Conservation (phyloP, 2,888 invertebrate genomes). For the Philereme vetulata region DNA sequence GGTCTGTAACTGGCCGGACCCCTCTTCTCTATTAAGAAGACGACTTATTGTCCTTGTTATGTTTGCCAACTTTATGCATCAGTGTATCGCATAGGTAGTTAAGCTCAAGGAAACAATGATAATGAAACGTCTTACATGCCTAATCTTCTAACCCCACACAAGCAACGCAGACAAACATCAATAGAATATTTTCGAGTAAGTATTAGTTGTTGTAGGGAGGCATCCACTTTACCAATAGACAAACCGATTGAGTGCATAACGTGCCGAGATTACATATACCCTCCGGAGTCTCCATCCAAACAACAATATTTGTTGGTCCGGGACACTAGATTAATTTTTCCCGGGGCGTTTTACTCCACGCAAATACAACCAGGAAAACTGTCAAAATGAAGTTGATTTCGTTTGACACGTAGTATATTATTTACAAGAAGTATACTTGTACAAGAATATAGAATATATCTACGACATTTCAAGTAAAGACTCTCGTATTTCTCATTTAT, state of each 20-base stretch:
- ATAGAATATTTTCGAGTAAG: constrained; percentile 47
- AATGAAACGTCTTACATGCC: background rate
- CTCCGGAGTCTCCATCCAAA: constrained; percentile 64
- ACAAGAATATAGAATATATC: too few relatives aligned
- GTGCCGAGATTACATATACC: constrained; percentile 78
- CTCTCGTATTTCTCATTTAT: constrained; percentile 12
- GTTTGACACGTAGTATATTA: constrained; percentile 31
- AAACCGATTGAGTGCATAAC: constrained; percentile 71
- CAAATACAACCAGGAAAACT: constrained; percentile 47
- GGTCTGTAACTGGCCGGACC: constrained; percentile 14
- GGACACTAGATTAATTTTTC: constrained; percentile 78
- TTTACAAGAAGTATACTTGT: too few relatives aligned
- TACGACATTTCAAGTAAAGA: too few relatives aligned
- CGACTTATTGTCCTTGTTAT: constrained; percentile 2
- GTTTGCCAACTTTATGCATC: constrained; percentile 6
- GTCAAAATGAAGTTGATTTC: constrained; percentile 38
- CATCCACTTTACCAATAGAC: constrained; percentile 76
- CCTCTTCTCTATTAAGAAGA: constrained; percentile 12
- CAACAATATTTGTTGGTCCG: constrained; percentile 77
- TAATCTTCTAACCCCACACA: constrained; percentile 2
- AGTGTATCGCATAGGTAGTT: background rate
- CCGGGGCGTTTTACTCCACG: constrained; percentile 63
- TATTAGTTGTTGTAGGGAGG: constrained; percentile 49
- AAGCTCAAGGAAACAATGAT: too few relatives aligned
- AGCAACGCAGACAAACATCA: constrained; percentile 32